A percentile compares a stretch with the other conserved stretches of the same genome.
Evolutionary conservation across 2,888 invertebrate genomes (phyloP).

Genomic region (Acleris literana): DNA sequence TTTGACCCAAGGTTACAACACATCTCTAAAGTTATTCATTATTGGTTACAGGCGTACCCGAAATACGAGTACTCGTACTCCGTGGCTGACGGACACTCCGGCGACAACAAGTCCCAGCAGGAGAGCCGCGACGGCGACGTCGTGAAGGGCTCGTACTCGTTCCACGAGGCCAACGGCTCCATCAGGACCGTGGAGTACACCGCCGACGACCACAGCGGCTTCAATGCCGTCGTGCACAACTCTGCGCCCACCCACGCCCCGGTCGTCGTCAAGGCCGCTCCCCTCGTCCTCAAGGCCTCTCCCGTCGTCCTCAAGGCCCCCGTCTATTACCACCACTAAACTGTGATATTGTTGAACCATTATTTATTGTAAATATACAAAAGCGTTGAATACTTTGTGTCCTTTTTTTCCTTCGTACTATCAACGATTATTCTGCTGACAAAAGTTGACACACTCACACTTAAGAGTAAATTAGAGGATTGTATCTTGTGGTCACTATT

Average conservation of each 20-base stretch:
- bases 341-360: slow-evolving; percentile 2
- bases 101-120: slow-evolving; percentile 76
- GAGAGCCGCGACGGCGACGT: slow-evolving; percentile 78
- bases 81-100: slow-evolving; percentile 73
- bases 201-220: slow-evolving; percentile 74
- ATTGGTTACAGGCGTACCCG: slow-evolving; percentile 61
- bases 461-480: no score
- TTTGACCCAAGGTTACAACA: slow-evolving; percentile 10
- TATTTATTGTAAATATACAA: slow-evolving; percentile 27
- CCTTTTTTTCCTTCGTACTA: no score
- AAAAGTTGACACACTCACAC: no score
- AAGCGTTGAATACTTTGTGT: slow-evolving; percentile 11
- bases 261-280: slow-evolving; percentile 44
- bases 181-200: slow-evolving; percentile 77
- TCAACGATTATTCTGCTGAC: no score
- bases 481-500: no score
- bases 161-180: slow-evolving; percentile 79
- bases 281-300: slow-evolving; percentile 25
- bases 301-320: slow-evolving; percentile 44
- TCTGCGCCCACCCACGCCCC: slow-evolving; percentile 43
- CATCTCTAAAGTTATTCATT: neutral
- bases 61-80: slow-evolving; percentile 76
- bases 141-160: slow-evolving; percentile 82
- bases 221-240: slow-evolving; percentile 59
- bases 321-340: slow-evolving; percentile 43